Conservation (phyloP, 2,113 vertebrate genomes). For the Pelmatolapia mariae region DNA sequence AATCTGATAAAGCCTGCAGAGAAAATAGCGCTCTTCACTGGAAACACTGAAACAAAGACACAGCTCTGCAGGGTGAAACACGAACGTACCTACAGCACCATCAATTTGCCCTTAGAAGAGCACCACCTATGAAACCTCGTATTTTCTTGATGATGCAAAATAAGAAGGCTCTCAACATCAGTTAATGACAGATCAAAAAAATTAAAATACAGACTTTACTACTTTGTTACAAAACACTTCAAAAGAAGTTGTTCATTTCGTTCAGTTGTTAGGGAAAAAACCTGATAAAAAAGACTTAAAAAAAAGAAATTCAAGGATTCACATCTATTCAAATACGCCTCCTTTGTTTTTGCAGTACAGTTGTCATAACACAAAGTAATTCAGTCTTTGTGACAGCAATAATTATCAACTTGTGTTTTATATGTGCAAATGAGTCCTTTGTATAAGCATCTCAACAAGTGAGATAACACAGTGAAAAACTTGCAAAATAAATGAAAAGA, state of each 20-base stretch:
- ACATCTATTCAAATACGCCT: background rate
- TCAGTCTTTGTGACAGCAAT: background rate
- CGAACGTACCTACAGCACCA: background rate
- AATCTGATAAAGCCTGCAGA: conserved; percentile 25
- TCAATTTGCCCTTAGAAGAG: background rate
- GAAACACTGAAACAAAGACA: background rate
- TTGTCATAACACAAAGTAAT: background rate
- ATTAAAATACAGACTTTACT: background rate
- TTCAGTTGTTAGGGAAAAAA: background rate
- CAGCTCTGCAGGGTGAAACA: background rate
- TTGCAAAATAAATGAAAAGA: background rate
- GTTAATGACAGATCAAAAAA: background rate
- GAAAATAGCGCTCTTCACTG: background rate
- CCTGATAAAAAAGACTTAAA: background rate
- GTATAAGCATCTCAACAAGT: background rate
- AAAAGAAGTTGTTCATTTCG: background rate
- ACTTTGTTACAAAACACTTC: background rate
- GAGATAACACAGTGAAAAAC: background rate
- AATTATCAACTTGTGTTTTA: background rate
- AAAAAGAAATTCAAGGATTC: background rate
- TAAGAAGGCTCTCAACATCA: background rate
- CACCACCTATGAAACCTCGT: background rate
- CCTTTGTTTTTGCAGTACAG: background rate
- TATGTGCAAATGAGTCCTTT: background rate
- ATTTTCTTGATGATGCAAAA: background rate